Percentiles rank a stretch among this genome's conserved stretches.
phyloP scores from a whole-genome alignment of 35 echinoderm and acorn worm species.

The Hemicentrotus pulcherrimus region DNA sequence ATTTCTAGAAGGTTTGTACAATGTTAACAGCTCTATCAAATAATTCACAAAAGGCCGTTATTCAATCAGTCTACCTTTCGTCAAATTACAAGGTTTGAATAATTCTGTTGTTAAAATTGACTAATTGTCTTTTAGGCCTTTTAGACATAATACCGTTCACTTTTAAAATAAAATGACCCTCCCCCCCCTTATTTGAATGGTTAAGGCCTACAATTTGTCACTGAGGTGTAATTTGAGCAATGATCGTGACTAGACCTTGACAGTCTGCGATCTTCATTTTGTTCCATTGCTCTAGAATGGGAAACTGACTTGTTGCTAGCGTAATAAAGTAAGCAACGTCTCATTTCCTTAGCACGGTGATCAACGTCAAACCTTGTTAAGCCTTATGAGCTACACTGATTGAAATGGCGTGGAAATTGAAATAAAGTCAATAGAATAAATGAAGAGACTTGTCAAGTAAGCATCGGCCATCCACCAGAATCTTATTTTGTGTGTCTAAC shows the following conservation, averaged over 20 bases:
- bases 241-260: not conserved
- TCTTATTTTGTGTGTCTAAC: constrained; percentile 16
- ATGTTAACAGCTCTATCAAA: too few relatives aligned
- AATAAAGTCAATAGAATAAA: constrained; percentile 28
- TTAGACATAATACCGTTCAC: too few relatives aligned
- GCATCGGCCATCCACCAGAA: not conserved
- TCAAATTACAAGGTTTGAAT: too few relatives aligned
- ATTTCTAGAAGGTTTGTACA: too few relatives aligned
- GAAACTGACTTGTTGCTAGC: not conserved
- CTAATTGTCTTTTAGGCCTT: too few relatives aligned
- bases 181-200: too few relatives aligned
- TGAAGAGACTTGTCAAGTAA: constrained; percentile 22
- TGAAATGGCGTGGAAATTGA: constrained; percentile 17
- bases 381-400: not conserved
- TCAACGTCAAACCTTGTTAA: constrained; percentile 34
- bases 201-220: not conserved
- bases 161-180: too few relatives aligned
- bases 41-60: too few relatives aligned
- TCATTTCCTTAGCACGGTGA: constrained; percentile 9
- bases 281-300: not conserved
- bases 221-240: not conserved
- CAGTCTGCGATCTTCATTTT: not conserved
- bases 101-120: too few relatives aligned
- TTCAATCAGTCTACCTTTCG: too few relatives aligned
- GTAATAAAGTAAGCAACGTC: not conserved